A percentile compares a stretch with the other conserved stretches of the same genome.
phyloP scores from a whole-genome alignment of 2,888 invertebrate species.

The Platyscelio sp. region DNA sequence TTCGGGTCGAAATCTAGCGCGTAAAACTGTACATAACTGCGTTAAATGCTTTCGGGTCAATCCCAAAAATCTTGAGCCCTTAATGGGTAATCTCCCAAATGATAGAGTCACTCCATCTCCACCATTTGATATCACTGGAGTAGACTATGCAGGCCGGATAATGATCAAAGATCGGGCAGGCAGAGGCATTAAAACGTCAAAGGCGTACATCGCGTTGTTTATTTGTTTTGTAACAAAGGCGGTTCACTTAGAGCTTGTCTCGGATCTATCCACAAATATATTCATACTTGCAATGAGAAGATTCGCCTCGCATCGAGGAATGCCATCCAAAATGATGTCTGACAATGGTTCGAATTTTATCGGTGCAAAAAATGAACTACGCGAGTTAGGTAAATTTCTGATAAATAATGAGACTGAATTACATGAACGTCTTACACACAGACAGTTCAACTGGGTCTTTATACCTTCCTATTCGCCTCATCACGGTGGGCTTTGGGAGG shows the following conservation, averaged over 20 bases:
- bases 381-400: conserved; percentile 3
- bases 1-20: conserved; percentile 24
- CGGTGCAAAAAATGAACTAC: conserved; percentile 1
- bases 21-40: conserved; percentile 51
- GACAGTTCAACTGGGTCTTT: neutral
- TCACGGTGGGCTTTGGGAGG: neutral
- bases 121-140: conserved; percentile 8
- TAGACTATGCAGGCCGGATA: conserved; percentile 28
- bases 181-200: conserved; percentile 3
- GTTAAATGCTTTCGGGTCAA: conserved; percentile 62
- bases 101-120: conserved; percentile 12
- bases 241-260: conserved; percentile 9
- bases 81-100: conserved; percentile 72
- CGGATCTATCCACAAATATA: neutral
- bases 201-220: conserved; percentile 6
- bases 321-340: neutral
- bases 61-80: conserved; percentile 44
- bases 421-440: neutral
- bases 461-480: conserved; percentile 3
- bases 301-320: neutral
- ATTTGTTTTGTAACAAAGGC: conserved; percentile 17
- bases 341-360: neutral
- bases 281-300: neutral
- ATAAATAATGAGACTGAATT: neutral
- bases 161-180: conserved; percentile 21